A percentile compares a stretch with the other conserved stretches of the same genome.
Conservation (phyloP, 2,888 invertebrate genomes). For the Panopea generosa region DNA sequence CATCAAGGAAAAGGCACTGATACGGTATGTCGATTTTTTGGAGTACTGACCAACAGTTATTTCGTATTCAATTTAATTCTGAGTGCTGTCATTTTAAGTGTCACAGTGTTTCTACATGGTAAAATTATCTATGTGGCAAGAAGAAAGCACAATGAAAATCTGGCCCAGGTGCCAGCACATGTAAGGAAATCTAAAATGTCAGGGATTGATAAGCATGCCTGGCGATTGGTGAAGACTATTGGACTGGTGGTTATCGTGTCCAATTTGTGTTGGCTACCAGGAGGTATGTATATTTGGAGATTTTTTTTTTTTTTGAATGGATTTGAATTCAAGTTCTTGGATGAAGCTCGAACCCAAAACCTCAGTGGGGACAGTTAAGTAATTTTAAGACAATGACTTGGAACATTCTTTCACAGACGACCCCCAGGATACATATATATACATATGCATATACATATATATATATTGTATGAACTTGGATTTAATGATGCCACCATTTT, state of each 20-base stretch:
- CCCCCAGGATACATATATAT: too few species aligned
- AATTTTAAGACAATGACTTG: too few species aligned
- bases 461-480: too few species aligned
- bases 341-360: not conserved
- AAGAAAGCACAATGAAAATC: not conserved
- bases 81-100: conserved; percentile 37
- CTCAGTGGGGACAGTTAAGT: too few species aligned
- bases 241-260: conserved; percentile 50
- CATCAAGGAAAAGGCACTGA: conserved; percentile 15
- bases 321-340: not conserved
- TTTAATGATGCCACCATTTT: too few species aligned
- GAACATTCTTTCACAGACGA: too few species aligned
- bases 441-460: too few species aligned
- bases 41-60: conserved; percentile 53
- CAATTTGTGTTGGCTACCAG: conserved; percentile 60
- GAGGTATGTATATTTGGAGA: conserved; percentile 40
- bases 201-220: conserved; percentile 30
- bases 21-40: conserved; percentile 64
- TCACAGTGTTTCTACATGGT: conserved; percentile 56
- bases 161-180: not conserved
- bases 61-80: conserved; percentile 47
- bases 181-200: not conserved
- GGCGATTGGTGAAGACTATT: conserved; percentile 57
- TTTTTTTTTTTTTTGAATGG: not conserved
- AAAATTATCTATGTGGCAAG: conserved; percentile 60